phyloP scores from a whole-genome alignment of 1,140 invertebrate species.

The Hyles vespertilio region DNA sequence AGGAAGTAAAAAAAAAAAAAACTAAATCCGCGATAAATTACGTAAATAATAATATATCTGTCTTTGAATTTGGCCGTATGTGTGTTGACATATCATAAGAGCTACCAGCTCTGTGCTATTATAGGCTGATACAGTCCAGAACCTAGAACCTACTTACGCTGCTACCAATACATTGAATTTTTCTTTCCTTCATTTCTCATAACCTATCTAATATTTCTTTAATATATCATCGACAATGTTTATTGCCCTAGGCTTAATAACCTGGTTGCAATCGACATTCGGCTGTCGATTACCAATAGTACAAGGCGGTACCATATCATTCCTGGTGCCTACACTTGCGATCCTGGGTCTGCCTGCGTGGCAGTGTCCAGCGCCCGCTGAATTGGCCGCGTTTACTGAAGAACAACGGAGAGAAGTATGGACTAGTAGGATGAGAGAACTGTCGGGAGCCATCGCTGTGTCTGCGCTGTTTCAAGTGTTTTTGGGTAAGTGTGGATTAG shows the following conservation, averaged over 20 bases:
- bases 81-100: too few relatives aligned
- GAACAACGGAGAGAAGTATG: slow-evolving; percentile 82
- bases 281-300: slow-evolving; percentile 81
- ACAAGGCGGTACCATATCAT: slow-evolving; percentile 90
- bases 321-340: slow-evolving; percentile 89
- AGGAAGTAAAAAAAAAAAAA: too few relatives aligned
- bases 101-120: too few relatives aligned
- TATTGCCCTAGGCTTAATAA: slow-evolving; percentile 80
- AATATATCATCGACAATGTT: too few relatives aligned
- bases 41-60: too few relatives aligned
- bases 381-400: slow-evolving; percentile 75
- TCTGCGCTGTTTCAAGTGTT: slow-evolving; percentile 87
- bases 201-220: too few relatives aligned
- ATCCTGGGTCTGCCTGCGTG: slow-evolving; percentile 86
- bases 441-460: slow-evolving; percentile 91
- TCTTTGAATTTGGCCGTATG: too few relatives aligned
- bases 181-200: too few relatives aligned
- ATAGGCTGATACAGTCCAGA: too few relatives aligned
- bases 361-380: slow-evolving; percentile 81
- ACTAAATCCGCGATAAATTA: too few relatives aligned
- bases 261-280: slow-evolving; percentile 87
- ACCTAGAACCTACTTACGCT: too few relatives aligned
- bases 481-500: slow-evolving; percentile 76
- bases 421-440: slow-evolving; percentile 86
- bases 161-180: too few relatives aligned